These are phyloP conservation scores for Osmerus mordax DNA, from an alignment of 2,113 vertebrate genomes.

Conservation along the genomic window DNA sequence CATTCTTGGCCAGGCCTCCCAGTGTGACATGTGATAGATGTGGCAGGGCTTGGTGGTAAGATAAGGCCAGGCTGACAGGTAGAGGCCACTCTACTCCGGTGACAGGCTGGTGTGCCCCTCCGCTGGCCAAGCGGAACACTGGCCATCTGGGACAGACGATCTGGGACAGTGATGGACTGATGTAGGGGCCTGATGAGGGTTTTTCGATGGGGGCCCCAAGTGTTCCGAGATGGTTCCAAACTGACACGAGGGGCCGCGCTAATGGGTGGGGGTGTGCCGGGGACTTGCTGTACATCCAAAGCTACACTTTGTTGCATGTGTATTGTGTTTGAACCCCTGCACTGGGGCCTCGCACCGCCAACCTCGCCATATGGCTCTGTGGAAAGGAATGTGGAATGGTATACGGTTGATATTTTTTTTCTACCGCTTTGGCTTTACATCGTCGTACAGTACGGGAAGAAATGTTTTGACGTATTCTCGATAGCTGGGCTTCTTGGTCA, in stretches of 20 bases:
- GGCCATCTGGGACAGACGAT: conserved; percentile 66
- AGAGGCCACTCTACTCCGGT: conserved; percentile 49
- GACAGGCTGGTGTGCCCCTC: conserved; percentile 41
- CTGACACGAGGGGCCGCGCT: conserved; percentile 17
- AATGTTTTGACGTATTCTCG: too few species aligned
- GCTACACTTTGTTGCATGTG: conserved; percentile 37
- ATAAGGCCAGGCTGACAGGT: conserved; percentile 22
- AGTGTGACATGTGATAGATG: conserved; percentile 23
- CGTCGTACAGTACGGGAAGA: too few species aligned
- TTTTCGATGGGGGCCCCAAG: neutral
- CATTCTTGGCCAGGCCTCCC: neutral
- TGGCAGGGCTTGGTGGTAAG: neutral
- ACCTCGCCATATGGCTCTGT: conserved; percentile 33
- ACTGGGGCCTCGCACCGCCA: conserved; percentile 10
- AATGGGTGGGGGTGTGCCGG: conserved; percentile 6
- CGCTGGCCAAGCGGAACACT: conserved; percentile 66
- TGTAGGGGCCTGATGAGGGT: neutral
- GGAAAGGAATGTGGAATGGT: conserved; percentile 16
- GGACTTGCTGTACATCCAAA: conserved; percentile 18
- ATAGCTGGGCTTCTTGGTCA: too few species aligned
- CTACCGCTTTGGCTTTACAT: too few species aligned
- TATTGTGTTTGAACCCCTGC: conserved; percentile 10
- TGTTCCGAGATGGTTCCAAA: neutral
- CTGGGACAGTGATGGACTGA: conserved; percentile 39
- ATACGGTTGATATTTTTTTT: too few species aligned